Evolutionary conservation across 2,888 invertebrate species (phyloP).

Genomic region (Pimpla rufipes): DNA sequence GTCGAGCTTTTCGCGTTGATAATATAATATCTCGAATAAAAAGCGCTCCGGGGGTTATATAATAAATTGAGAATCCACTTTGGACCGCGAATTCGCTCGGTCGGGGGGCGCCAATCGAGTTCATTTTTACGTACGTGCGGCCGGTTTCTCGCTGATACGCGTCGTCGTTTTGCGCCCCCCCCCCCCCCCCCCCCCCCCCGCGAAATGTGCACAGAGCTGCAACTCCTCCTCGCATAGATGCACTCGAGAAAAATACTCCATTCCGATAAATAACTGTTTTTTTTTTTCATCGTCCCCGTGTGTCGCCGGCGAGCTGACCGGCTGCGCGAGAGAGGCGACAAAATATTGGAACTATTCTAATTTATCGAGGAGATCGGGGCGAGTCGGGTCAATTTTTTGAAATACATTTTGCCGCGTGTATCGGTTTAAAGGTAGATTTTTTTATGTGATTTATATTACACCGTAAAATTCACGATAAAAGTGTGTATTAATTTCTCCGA

Average conservation of each 20-base stretch:
- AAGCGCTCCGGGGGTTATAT: slow-evolving; percentile 60
- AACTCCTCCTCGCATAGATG: slow-evolving; percentile 5
- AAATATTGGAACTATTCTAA: slow-evolving; percentile 7
- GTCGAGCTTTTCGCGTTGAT: slow-evolving; percentile 57
- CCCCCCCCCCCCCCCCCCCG: too few relatives aligned
- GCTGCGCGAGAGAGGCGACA: slow-evolving; percentile 28
- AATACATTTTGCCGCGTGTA: too few relatives aligned
- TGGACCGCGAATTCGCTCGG: slow-evolving; percentile 26
- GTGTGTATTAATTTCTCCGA: too few relatives aligned
- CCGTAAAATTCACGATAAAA: too few relatives aligned
- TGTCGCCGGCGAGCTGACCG: neutral
- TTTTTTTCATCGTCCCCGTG: slow-evolving; percentile 39
- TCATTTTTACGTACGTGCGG: slow-evolving; percentile 19
- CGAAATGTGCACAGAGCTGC: slow-evolving; percentile 34
- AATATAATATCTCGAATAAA: slow-evolving; percentile 57
- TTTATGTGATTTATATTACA: too few relatives aligned
- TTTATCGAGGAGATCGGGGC: neutral
- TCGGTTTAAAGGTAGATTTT: too few relatives aligned
- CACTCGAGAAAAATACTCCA: slow-evolving; percentile 31
- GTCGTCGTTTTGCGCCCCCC: slow-evolving; percentile 41
- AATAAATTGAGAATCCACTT: slow-evolving; percentile 72
- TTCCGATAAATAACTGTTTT: slow-evolving; percentile 72
- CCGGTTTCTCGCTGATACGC: slow-evolving; percentile 7
- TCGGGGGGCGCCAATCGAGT: slow-evolving; percentile 56
- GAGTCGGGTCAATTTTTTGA: too few relatives aligned